Evolutionary conservation across 2,113 vertebrate genomes (phyloP).

Genomic region (Micromys minutus): DNA sequence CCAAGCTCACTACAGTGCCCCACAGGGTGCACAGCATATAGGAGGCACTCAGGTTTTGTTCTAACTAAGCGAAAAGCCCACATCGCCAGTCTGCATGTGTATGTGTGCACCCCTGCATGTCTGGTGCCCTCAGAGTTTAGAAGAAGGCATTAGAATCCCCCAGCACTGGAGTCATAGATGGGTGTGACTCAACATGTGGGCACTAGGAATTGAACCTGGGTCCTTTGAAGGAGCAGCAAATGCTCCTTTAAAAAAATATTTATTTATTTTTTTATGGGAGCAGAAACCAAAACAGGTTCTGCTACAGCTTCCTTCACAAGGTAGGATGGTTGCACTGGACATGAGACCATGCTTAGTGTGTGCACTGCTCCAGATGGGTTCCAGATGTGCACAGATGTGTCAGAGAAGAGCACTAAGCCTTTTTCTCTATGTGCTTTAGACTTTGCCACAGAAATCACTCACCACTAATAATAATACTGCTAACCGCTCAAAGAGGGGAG

Average conservation of each 20-base stretch:
- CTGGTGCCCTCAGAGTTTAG: too few relatives aligned
- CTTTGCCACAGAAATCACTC: conserved; percentile 23
- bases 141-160: too few relatives aligned
- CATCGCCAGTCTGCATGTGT: too few relatives aligned
- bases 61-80: not conserved
- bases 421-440: conserved; percentile 1
- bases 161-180: too few relatives aligned
- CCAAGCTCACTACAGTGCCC: not conserved
- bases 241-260: not conserved
- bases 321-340: not conserved
- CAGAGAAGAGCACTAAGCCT: not conserved
- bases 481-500: not conserved
- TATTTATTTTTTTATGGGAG: too few relatives aligned
- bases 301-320: not conserved
- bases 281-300: not conserved
- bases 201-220: too few relatives aligned
- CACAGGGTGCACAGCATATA: not conserved
- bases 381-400: not conserved
- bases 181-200: too few relatives aligned
- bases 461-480: not conserved
- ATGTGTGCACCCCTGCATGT: too few relatives aligned
- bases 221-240: too few relatives aligned
- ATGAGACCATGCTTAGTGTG: not conserved
- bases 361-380: not conserved
- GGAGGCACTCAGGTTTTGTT: not conserved